These are phyloP conservation scores for Bothrops alternatus DNA, from an alignment of 2,797 vertebrate genomes.

Conservation along the genomic window DNA sequence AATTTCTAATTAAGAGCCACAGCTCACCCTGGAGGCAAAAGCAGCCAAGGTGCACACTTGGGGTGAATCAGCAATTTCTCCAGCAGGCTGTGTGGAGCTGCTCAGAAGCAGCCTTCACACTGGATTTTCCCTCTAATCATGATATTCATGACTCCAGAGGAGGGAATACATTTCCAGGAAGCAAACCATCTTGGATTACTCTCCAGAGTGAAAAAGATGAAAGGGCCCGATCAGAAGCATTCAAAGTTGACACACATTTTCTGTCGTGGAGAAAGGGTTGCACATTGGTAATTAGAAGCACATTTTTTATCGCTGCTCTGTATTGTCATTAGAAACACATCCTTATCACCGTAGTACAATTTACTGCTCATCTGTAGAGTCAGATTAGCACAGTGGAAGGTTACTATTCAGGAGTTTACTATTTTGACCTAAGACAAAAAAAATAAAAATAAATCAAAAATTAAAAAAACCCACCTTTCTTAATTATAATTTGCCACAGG, in stretches of 20 bases:
- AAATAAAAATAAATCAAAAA: too few relatives aligned
- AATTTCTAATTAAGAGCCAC: slow-evolving; percentile 70
- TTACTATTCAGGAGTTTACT: background rate
- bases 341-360: background rate
- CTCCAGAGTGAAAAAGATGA: slow-evolving; percentile 55
- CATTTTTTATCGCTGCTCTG: background rate
- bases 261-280: slow-evolving; percentile 14
- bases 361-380: background rate
- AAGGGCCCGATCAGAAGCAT: slow-evolving; percentile 49
- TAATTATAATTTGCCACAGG: background rate
- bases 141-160: slow-evolving; percentile 37
- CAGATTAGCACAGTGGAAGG: background rate
- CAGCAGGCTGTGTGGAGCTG: background rate
- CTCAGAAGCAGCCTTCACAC: slow-evolving; percentile 34
- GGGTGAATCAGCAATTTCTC: slow-evolving; percentile 47
- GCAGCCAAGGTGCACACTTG: slow-evolving; percentile 61
- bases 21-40: slow-evolving; percentile 56
- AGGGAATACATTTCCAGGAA: slow-evolving; percentile 42
- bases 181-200: slow-evolving; percentile 60
- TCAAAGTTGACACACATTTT: slow-evolving; percentile 17
- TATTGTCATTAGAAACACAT: slow-evolving; percentile 23
- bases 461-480: background rate
- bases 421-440: background rate
- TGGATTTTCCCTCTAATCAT: slow-evolving; percentile 32
- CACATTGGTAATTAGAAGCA: slow-evolving; percentile 23